Conservation (phyloP, 2,113 vertebrate species). For the Equus quagga region DNA sequence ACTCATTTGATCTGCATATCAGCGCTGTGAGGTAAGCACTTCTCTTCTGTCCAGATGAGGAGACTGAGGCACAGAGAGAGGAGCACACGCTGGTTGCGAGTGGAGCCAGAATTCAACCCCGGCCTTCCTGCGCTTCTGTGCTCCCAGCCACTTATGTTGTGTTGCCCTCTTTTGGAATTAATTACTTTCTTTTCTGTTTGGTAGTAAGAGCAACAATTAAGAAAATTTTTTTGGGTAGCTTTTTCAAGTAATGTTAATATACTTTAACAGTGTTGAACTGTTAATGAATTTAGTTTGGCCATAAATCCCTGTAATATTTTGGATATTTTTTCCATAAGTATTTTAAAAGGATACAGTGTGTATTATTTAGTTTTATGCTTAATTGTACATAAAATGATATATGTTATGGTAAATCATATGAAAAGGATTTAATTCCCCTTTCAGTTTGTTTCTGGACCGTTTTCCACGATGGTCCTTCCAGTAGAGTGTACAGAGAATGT, state of each 20-base stretch:
- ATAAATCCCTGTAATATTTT: not conserved
- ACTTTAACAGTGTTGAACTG: not conserved
- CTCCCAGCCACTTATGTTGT: not conserved
- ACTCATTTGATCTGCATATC: not conserved
- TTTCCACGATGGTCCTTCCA: not conserved
- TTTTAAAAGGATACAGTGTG: not conserved
- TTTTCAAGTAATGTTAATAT: conserved; percentile 32
- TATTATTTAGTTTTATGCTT: conserved; percentile 2
- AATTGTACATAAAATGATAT: not conserved
- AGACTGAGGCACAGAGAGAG: not conserved
- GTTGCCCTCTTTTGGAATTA: conserved; percentile 46
- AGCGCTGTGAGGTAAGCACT: not conserved
- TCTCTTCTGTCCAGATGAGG: not conserved
- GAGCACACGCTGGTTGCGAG: not conserved
- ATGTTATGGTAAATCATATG: not conserved
- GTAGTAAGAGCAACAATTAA: not conserved
- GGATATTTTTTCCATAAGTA: not conserved
- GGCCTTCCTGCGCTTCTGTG: not conserved
- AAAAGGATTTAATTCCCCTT: not conserved
- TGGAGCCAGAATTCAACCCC: not conserved
- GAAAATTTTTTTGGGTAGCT: not conserved
- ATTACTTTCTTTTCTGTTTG: conserved; percentile 17
- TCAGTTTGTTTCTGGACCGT: conserved; percentile 14
- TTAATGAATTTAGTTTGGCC: conserved; percentile 41
- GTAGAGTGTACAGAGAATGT: not conserved